Base-by-base conservation (phyloP, 2,797 vertebrate genomes). In the Antennarius maculatus region DNA sequence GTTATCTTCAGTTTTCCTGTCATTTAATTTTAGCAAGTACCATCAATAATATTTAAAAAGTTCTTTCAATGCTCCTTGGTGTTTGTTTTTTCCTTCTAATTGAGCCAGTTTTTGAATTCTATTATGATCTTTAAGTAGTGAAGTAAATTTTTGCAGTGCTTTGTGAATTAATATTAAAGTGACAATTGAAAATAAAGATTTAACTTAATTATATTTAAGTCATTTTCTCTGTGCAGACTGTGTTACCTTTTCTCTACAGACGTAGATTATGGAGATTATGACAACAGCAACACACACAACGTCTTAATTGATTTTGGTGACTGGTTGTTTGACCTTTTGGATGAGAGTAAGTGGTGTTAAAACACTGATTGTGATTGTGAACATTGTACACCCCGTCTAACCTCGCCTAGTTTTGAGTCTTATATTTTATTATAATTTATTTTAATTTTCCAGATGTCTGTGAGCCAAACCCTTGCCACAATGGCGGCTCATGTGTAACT, bases 381-480 rank as follows among this genome's bases (percentile, higher is more conserved):
- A 29, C 13, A 27, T 9, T 37, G 7, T 18, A 14, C 54, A 23
- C 11, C 39, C 29, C 2, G 4, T 55, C 17, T 63, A 1, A 7
- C 16, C 31, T 60, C 15, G 28, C 23, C 11, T 5, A 7, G 6
- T 29, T 12, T 14, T 11, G 5, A 1, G 2, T 28, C 7, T 60
- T 14, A n/a, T 17, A 2, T 5, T 28, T 41, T 50, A 4, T 54
- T 15, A 23, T 23, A 23, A 1, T 23, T 23, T 23, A 23, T n/a
- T 13, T 23, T 4, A 18, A 13, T 39, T 34, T 16, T 46, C 17
- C 72, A 92, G 89, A 60, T 64, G 37, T 5, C 17, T 93, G 92
- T 72, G 75, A 86, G 28, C 83, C 86, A 61, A 83, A 90, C 72
- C 89, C 89, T 13, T 92, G 91, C 58, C 34, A 63, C 7, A 86